Conservation (phyloP, 2,797 vertebrate genomes). For the Galago senegalensis region DNA sequence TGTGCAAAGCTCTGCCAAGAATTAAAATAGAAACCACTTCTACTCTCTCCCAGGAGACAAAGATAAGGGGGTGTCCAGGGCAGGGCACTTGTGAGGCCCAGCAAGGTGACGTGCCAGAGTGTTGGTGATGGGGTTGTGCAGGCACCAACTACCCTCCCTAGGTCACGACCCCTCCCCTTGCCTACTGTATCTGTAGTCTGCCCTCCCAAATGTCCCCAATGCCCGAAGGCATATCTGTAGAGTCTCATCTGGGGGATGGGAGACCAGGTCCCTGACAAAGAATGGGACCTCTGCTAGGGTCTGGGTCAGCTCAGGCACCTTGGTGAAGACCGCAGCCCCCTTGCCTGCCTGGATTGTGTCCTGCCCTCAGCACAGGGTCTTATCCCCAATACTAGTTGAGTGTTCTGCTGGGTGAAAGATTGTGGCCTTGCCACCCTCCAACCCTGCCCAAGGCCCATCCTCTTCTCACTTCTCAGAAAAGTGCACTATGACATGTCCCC, state of each 20-base stretch:
- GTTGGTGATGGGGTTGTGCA: background rate
- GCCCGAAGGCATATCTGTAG: background rate
- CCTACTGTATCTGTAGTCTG: background rate
- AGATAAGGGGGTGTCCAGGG: constrained; percentile 63
- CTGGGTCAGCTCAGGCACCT: background rate
- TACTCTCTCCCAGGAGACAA: background rate
- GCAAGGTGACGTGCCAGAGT: background rate
- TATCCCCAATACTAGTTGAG: background rate
- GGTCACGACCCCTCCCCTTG: too few species aligned
- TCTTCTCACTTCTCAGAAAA: background rate
- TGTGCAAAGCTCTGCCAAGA: background rate
- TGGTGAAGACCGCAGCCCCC: background rate
- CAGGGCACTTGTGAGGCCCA: background rate
- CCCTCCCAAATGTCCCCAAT: background rate
- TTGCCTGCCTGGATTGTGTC: too few species aligned
- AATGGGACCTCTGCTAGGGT: background rate
- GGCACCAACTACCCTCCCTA: too few species aligned
- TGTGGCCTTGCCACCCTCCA: background rate
- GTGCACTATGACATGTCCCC: background rate
- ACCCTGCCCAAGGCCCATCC: background rate
- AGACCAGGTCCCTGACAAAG: background rate
- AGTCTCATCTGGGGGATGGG: rapidly evolving
- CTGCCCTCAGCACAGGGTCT: background rate
- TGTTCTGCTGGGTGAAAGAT: background rate
- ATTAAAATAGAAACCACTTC: constrained; percentile 79